Evolutionary conservation across 1,140 invertebrate species (phyloP), one percentile per base, ranked within the genome.

Genomic region (Drosophila santomea): DNA sequence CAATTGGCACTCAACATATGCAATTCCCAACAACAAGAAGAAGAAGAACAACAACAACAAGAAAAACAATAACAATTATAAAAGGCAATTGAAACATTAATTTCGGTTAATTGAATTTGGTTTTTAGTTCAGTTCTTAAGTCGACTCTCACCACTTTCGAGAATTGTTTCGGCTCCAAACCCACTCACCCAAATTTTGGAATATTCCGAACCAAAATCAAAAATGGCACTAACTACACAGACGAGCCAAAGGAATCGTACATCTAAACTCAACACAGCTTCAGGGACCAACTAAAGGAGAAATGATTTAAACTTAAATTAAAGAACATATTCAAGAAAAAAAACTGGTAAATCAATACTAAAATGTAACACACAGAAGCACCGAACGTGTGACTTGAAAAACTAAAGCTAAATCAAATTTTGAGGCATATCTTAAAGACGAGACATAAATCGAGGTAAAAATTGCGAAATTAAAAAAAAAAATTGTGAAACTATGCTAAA

Each of bases 221-320:
- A 6, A 69, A 57, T 41, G 57, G 60, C 67, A 63, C 56, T 67
- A 78, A 81, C 82, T 82, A 20, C 51, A 71, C 50, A 51, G 69
- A 60, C 66, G 61, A 76, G 62, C 63, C 57, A 81, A 89, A 77
- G 72, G 67, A 77, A 79, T 89, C 80, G 62, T 75, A 80, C 72
- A 84, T 80, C 77, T 80, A 76, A 89, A 89, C 84, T 83, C 84
- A 88, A 88, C 75, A 86, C 83, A 88, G 84, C 84, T 89, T 89
- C 84, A 89, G 84, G 84, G 84, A 89, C 84, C 84, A 89, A 88
- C 73, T 50, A 62, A 66, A 76, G 69, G 45, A 83, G 64, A 83
- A 84, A 85, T 67, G 67, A 74, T 77, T 80, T 68, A 73, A 74
- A 52, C 6, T 59, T 39, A 43, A 58, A 76, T 41, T 43, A 55